phyloP scores from a whole-genome alignment of 2,888 invertebrate genomes.

The Aphodius sticticus region DNA sequence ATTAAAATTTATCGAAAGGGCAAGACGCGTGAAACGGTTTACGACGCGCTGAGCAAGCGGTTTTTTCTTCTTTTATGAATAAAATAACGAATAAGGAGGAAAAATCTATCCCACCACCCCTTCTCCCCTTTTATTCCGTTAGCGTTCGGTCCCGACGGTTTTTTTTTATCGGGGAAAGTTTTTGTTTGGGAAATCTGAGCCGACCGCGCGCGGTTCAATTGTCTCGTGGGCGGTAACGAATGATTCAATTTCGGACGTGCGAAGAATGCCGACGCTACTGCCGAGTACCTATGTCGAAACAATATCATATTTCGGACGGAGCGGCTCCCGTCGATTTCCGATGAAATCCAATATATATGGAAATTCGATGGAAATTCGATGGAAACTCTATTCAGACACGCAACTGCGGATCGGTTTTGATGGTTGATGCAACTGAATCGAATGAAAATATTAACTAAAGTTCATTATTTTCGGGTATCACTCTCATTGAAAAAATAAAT shows the following conservation, averaged over 20 bases:
- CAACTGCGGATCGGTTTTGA: neutral
- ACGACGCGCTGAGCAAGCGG: constrained; percentile 4
- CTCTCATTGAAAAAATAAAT: neutral
- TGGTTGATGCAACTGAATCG: neutral
- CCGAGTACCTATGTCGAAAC: constrained; percentile 18
- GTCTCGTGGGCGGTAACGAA: constrained; percentile 6
- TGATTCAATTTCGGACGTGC: constrained; percentile 30
- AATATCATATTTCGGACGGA: constrained; percentile 24
- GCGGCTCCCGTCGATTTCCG: constrained; percentile 11
- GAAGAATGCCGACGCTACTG: constrained; percentile 14
- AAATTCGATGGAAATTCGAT: constrained; percentile 19
- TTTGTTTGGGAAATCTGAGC: constrained; percentile 7
- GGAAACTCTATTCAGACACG: neutral
- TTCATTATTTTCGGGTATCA: neutral
- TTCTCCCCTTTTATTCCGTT: neutral
- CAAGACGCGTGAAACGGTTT: constrained; percentile 4
- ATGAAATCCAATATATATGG: constrained; percentile 28
- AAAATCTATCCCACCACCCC: neutral
- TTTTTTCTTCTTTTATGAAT: constrained; percentile 4
- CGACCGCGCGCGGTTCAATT: constrained; percentile 5
- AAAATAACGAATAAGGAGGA: neutral
- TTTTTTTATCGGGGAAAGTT: constrained; percentile 12
- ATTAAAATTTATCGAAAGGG: neutral
- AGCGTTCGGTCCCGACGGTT: neutral
- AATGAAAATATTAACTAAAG: neutral